A percentile compares a stretch with the other conserved stretches of the same genome.
These are phyloP conservation scores for Ichneumon xanthorius DNA, from an alignment of 2,888 invertebrate genomes.

Conservation along the genomic window DNA sequence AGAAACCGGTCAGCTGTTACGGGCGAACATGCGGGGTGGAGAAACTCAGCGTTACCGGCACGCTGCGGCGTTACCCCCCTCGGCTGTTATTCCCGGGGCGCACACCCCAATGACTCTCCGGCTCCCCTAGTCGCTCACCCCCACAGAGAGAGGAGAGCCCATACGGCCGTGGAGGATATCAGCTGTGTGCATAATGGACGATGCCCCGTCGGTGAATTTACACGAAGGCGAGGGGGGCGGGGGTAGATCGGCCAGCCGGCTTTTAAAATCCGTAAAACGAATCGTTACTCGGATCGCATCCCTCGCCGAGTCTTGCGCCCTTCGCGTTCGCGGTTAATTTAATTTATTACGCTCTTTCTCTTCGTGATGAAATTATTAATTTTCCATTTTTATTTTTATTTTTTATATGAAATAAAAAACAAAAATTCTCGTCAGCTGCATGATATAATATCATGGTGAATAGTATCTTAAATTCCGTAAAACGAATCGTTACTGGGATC, in stretches of 20 bases:
- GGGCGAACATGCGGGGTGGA: conserved; percentile 75
- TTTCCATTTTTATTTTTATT: too few species aligned
- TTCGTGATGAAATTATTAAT: neutral
- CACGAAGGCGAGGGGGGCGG: conserved; percentile 28
- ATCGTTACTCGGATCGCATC: conserved; percentile 1
- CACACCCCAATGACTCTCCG: conserved; percentile 48
- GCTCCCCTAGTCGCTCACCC: conserved; percentile 67
- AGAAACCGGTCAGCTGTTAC: conserved; percentile 83
- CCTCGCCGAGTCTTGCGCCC: neutral
- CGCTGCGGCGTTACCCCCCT: conserved; percentile 68
- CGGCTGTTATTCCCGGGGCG: conserved; percentile 28
- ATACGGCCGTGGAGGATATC: conserved; percentile 78
- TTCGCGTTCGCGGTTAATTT: conserved; percentile 3
- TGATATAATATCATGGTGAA: too few species aligned
- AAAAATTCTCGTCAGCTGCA: too few species aligned
- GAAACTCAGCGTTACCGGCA: conserved; percentile 67
- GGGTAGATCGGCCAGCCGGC: conserved; percentile 45
- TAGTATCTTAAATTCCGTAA: neutral
- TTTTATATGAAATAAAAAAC: too few species aligned
- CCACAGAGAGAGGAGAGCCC: conserved; percentile 48
- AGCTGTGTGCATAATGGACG: conserved; percentile 79
- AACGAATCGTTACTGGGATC: conserved; percentile 10
- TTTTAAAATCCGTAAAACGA: conserved; percentile 65
- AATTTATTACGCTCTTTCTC: neutral
- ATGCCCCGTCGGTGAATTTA: conserved; percentile 50